Evolutionary conservation across 2,797 vertebrate genomes (phyloP).

Genomic region (Eospalax fontanierii): DNA sequence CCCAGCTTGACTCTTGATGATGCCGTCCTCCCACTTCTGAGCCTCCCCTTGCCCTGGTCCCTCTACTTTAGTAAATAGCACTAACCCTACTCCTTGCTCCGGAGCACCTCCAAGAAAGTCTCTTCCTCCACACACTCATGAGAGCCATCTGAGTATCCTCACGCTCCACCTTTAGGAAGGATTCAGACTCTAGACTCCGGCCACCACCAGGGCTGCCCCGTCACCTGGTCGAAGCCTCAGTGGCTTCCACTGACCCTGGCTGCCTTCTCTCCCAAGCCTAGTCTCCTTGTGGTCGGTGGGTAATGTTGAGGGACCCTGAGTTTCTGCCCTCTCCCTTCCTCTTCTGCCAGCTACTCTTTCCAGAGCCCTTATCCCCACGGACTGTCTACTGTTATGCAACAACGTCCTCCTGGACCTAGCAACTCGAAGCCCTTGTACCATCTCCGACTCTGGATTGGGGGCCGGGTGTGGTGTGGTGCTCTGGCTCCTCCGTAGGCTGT

Average conservation of each 20-base stretch:
- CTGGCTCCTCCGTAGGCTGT: not conserved
- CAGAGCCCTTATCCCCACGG: not conserved
- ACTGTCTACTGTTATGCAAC: not conserved
- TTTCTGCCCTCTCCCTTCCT: too few relatives aligned
- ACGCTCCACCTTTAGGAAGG: not conserved
- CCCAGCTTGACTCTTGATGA: not conserved
- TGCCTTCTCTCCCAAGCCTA: not conserved
- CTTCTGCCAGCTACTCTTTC: accelerated
- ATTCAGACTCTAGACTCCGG: not conserved
- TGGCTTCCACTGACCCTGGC: too few relatives aligned
- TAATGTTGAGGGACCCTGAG: not conserved
- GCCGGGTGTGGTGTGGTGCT: too few relatives aligned
- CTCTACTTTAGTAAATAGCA: not conserved
- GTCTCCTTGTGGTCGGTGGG: not conserved
- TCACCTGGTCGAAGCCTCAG: not conserved
- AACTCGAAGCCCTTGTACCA: too few relatives aligned
- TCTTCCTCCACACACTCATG: not conserved
- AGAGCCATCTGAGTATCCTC: not conserved
- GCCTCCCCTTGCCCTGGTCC: not conserved
- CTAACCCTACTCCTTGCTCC: not conserved
- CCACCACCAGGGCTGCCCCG: not conserved
- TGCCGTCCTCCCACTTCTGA: not conserved
- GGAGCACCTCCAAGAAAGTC: too few relatives aligned
- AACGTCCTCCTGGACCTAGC: not conserved
- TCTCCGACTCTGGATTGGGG: not conserved